Percentiles rank a stretch among this genome's conserved stretches.
phyloP scores from a whole-genome alignment of 2,113 vertebrate genomes.

The Periophthalmodon schlosseri region DNA sequence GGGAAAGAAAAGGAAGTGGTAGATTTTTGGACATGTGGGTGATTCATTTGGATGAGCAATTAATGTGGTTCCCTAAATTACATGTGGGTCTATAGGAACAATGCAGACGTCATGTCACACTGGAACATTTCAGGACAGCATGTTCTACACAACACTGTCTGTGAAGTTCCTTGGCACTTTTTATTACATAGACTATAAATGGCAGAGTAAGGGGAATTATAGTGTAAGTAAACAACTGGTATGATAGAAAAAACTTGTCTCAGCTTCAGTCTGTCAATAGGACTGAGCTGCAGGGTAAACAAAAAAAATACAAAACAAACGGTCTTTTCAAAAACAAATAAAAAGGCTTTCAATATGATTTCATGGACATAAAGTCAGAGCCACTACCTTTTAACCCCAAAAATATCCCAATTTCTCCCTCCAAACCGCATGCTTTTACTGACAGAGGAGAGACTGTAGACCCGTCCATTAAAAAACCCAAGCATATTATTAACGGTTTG shows the following conservation, averaged over 20 bases:
- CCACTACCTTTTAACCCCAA: too few relatives aligned
- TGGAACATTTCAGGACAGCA: neutral
- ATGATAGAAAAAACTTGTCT: neutral
- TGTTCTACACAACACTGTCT: neutral
- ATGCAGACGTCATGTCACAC: neutral
- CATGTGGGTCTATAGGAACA: neutral
- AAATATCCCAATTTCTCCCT: too few relatives aligned
- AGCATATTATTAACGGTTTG: too few relatives aligned
- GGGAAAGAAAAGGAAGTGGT: slow-evolving; percentile 6
- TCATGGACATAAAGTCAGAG: too few relatives aligned
- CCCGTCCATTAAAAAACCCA: too few relatives aligned
- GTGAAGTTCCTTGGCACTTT: neutral
- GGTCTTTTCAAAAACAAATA: too few relatives aligned
- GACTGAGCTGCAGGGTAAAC: too few relatives aligned
- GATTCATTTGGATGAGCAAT: neutral
- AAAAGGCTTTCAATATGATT: too few relatives aligned
- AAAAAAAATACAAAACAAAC: too few relatives aligned
- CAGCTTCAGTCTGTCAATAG: too few relatives aligned
- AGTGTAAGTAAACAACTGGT: neutral
- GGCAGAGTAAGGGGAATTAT: neutral
- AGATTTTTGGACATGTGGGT: slow-evolving; percentile 11
- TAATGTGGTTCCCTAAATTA: slow-evolving; percentile 1
- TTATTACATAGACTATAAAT: neutral
- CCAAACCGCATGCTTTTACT: too few relatives aligned
- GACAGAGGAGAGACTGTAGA: too few relatives aligned